Conservation (phyloP, 2,113 vertebrate species). For the Stegastes partitus region DNA sequence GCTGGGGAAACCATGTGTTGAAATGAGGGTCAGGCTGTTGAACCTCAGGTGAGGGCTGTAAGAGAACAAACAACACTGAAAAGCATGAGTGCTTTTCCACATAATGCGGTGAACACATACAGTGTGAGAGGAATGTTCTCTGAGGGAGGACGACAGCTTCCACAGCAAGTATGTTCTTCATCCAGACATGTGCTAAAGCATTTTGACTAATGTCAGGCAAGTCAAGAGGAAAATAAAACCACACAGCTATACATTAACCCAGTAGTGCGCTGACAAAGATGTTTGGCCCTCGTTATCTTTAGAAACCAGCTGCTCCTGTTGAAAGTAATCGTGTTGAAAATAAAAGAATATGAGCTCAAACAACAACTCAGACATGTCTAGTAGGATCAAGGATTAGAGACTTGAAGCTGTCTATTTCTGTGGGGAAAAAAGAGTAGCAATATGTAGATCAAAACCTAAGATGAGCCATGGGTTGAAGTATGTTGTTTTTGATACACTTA, state of each 20-base stretch:
- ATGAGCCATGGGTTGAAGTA: no score
- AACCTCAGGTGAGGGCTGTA: constrained; percentile 92
- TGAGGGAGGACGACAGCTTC: neutral
- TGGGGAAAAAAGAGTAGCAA: no score
- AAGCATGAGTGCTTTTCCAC: constrained; percentile 3
- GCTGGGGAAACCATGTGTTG: constrained; percentile 88
- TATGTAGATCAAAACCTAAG: no score
- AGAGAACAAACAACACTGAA: constrained; percentile 28
- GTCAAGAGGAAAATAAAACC: constrained; percentile 4
- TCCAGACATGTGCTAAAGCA: neutral
- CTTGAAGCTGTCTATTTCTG: no score
- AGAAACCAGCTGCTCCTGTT: neutral
- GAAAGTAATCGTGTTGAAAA: no score
- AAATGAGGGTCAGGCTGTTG: constrained; percentile 93
- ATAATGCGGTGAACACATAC: neutral
- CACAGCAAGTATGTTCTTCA: neutral
- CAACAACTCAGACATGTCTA: neutral
- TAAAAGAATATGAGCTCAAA: neutral
- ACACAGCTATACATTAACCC: neutral
- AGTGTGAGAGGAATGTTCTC: neutral
- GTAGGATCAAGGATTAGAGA: neutral
- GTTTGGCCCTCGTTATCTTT: neutral
- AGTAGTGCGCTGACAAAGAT: neutral
- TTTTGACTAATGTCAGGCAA: neutral
- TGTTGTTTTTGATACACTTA: no score